Conservation (phyloP, 2,113 vertebrate genomes). For the Vimba vimba region DNA sequence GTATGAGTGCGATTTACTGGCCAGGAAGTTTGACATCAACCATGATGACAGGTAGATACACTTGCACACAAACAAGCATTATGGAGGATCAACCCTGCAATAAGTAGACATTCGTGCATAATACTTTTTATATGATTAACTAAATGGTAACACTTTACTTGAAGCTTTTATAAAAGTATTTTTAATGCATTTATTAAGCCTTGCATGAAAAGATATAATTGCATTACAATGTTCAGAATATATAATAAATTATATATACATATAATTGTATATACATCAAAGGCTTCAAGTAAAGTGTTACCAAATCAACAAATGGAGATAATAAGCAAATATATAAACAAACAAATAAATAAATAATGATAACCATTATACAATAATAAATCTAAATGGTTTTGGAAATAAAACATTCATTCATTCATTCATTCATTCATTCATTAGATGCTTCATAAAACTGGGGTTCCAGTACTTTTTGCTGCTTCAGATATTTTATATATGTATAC, state of each 20-base stretch:
- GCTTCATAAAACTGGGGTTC: neutral
- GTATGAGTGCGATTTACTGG: conserved; percentile 55
- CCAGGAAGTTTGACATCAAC: conserved; percentile 60
- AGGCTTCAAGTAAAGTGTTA: neutral
- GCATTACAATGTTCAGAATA: neutral
- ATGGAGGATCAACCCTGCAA: neutral
- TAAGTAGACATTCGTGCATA: neutral
- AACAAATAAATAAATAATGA: no score
- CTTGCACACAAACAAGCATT: neutral
- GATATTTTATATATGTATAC: neutral
- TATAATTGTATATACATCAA: no score
- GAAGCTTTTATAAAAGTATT: neutral
- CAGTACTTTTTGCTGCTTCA: neutral
- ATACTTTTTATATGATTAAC: neutral
- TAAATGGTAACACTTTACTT: neutral
- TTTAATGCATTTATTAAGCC: neutral
- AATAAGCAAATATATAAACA: no score
- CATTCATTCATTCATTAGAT: neutral
- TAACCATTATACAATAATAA: no score
- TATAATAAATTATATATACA: neutral
- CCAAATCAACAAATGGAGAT: neutral
- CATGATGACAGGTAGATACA: conserved; percentile 53
- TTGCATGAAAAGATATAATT: neutral
- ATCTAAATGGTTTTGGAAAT: no score
- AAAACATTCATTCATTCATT: no score